Conservation (phyloP, 35 echinoderm and acorn worm genomes). For the Patiria miniata region DNA sequence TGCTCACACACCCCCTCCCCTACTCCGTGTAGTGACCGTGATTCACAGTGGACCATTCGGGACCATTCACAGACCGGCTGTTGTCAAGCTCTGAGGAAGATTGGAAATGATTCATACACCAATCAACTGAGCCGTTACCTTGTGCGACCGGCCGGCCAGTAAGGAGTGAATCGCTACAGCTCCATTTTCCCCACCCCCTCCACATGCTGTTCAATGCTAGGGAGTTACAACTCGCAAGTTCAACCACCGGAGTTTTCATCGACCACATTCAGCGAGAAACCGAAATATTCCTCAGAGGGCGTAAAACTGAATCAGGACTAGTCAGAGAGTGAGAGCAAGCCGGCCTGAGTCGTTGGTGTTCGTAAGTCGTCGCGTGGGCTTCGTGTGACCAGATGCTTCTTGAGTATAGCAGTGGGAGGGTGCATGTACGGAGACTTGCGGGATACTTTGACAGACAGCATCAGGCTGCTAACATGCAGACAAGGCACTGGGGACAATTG, state of each 20-base stretch:
- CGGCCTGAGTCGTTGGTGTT: neutral
- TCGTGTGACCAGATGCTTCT: slow-evolving; percentile 11
- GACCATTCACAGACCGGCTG: neutral
- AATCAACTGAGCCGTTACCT: neutral
- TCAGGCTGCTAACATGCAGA: slow-evolving; percentile 23
- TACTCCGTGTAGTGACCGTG: neutral
- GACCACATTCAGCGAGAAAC: too few species aligned
- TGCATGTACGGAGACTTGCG: slow-evolving; percentile 5
- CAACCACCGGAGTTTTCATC: too few species aligned
- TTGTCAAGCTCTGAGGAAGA: neutral
- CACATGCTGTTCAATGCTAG: too few species aligned
- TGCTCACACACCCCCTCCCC: neutral
- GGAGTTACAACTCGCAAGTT: too few species aligned
- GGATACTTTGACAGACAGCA: slow-evolving; percentile 23
- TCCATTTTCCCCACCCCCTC: too few species aligned
- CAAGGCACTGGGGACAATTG: slow-evolving; percentile 26
- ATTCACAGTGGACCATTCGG: neutral
- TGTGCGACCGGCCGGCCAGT: neutral
- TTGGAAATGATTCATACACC: slow-evolving; percentile 18
- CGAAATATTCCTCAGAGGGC: too few species aligned
- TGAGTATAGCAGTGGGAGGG: slow-evolving; percentile 4
- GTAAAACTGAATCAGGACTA: too few species aligned
- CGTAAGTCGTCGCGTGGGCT: neutral
- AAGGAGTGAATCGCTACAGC: neutral
- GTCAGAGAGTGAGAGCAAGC: too few species aligned